These are phyloP conservation scores for Polypterus bichir DNA, from an alignment of 2,113 vertebrate genomes.

Conservation along the genomic window DNA sequence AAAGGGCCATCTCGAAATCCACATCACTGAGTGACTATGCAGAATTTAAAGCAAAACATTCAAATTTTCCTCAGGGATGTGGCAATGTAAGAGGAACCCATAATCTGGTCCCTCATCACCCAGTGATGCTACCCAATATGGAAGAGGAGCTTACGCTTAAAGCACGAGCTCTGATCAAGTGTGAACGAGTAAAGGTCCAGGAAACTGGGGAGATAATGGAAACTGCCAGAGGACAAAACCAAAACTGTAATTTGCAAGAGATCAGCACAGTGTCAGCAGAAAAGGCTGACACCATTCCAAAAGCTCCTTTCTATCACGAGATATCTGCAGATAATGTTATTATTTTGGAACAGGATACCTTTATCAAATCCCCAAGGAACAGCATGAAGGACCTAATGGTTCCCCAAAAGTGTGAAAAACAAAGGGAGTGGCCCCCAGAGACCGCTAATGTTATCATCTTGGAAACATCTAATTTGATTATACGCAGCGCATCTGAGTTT, in stretches of 20 bases:
- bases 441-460: constrained; percentile 47
- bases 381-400: constrained; percentile 19
- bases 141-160: constrained; percentile 3
- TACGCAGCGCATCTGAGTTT: constrained; percentile 53
- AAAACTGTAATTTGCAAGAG: no score
- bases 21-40: constrained; percentile 40
- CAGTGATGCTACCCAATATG: constrained; percentile 4
- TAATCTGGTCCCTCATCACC: constrained; percentile 6
- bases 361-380: constrained; percentile 23
- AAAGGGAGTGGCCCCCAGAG: constrained; percentile 38
- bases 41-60: constrained; percentile 31
- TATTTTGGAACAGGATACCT: constrained; percentile 41
- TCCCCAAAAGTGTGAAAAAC: constrained; percentile 18
- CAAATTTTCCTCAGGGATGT: constrained; percentile 23
- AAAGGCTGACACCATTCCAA: constrained; percentile 15
- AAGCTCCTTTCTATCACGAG: constrained; percentile 36
- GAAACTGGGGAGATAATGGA: constrained; percentile 29
- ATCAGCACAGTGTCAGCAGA: no score
- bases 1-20: constrained; percentile 40
- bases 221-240: background rate
- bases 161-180: constrained; percentile 7
- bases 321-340: constrained; percentile 40
- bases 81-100: background rate
- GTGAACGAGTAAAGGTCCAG: constrained; percentile 22
- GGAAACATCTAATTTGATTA: constrained; percentile 52